phyloP scores from a whole-genome alignment of 2,797 vertebrate genomes.

The Myotis findleyi region DNA sequence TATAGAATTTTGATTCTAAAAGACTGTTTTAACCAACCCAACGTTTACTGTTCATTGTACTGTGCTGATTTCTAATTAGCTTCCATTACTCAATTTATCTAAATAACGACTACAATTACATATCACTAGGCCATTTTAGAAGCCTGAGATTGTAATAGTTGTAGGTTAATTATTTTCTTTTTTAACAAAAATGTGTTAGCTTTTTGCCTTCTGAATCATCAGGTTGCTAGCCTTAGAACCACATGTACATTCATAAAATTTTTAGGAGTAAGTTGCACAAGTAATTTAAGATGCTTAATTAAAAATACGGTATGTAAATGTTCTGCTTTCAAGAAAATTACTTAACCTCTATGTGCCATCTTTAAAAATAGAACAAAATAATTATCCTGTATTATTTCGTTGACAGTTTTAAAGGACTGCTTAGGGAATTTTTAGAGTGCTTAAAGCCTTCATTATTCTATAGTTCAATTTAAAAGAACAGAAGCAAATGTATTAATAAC shows the following conservation, averaged over 20 bases:
- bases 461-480: conserved; percentile 26
- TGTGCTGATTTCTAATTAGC: conserved; percentile 66
- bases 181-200: conserved; percentile 48
- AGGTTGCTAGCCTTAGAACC: conserved; percentile 69
- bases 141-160: conserved; percentile 19
- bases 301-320: conserved; percentile 74
- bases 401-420: conserved; percentile 48
- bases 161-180: conserved; percentile 35
- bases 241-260: conserved; percentile 69
- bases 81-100: conserved; percentile 63
- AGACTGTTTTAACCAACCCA: conserved; percentile 44
- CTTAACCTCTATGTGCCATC: conserved; percentile 63
- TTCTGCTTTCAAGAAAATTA: conserved; percentile 74
- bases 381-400: conserved; percentile 65
- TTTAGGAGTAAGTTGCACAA: conserved; percentile 61
- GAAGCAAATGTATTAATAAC: conserved; percentile 35
- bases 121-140: conserved; percentile 52
- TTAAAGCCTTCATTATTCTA: background rate
- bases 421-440: conserved; percentile 38
- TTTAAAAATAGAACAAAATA: conserved; percentile 77
- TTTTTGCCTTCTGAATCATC: conserved; percentile 54
- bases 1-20: conserved; percentile 52
- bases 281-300: conserved; percentile 76
- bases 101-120: conserved; percentile 59
- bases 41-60: conserved; percentile 41